A percentile compares a stretch with the other conserved stretches of the same genome.
These are phyloP conservation scores for Agelaius phoeniceus DNA, from an alignment of 2,113 vertebrate genomes.

Conservation along the genomic window DNA sequence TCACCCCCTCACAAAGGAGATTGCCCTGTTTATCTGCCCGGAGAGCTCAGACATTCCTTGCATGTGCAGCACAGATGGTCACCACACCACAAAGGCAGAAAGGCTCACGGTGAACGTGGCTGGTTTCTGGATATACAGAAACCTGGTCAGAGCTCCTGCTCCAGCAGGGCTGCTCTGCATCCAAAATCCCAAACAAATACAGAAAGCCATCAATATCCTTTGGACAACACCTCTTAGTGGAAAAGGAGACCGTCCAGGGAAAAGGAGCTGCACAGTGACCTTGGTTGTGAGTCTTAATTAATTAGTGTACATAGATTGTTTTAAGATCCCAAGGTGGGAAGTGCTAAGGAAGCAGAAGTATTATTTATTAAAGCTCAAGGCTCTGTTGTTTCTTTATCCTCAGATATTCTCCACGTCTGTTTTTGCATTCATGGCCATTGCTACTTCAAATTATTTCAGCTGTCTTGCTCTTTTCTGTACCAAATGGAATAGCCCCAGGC, in stretches of 20 bases:
- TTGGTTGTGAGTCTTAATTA: background rate
- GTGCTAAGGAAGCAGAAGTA: background rate
- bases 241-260: background rate
- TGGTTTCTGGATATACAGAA: constrained; percentile 30
- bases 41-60: constrained; percentile 50
- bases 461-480: constrained; percentile 12
- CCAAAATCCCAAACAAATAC: constrained; percentile 11
- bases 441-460: constrained; percentile 10
- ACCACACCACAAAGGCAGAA: constrained; percentile 34
- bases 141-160: constrained; percentile 10
- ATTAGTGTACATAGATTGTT: background rate
- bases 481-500: constrained; percentile 2
- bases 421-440: constrained; percentile 6
- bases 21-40: background rate
- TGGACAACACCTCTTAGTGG: background rate
- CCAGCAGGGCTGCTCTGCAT: constrained; percentile 10
- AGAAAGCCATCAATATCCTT: background rate
- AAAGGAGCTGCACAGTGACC: background rate
- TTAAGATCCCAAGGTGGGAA: background rate
- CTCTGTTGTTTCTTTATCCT: background rate
- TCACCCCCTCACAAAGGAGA: constrained; percentile 15
- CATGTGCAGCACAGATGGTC: constrained; percentile 57
- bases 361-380: background rate
- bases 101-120: background rate
- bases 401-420: background rate